phyloP scores from a whole-genome alignment of 30 jellyfish, hydroid and myxozoan genomes.

The Catostylus mosaicus region DNA sequence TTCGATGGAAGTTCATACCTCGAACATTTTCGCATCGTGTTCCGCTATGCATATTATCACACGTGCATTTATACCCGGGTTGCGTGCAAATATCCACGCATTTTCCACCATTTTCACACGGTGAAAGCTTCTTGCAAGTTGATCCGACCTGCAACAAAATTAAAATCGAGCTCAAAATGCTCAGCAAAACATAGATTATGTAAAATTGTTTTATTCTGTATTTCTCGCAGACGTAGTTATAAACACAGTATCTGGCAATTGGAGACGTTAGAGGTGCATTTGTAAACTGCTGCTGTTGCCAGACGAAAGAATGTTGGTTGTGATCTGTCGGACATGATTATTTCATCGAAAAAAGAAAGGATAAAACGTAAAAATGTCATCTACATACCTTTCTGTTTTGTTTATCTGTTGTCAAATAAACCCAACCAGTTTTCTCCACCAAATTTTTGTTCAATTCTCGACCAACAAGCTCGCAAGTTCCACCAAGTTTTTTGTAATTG shows the following conservation, averaged over 20 bases:
- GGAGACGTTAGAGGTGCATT: too few relatives aligned
- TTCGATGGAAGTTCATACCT: too few relatives aligned
- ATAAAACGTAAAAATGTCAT: too few relatives aligned
- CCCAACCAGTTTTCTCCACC: not conserved
- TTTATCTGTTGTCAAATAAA: not conserved
- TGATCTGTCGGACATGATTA: too few relatives aligned
- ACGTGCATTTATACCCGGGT: slow-evolving; percentile 27
- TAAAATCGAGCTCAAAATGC: not conserved
- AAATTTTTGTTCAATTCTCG: not conserved
- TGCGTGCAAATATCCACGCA: slow-evolving; percentile 4
- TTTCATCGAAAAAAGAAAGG: too few relatives aligned
- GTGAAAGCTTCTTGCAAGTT: slow-evolving; percentile 36
- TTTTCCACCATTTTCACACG: slow-evolving; percentile 20
- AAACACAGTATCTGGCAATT: too few relatives aligned
- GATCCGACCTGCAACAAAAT: slow-evolving; percentile 31
- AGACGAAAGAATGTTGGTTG: too few relatives aligned
- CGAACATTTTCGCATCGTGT: slow-evolving; percentile 26
- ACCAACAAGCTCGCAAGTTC: slow-evolving; percentile 35
- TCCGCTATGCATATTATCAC: slow-evolving; percentile 22
- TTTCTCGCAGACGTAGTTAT: too few relatives aligned
- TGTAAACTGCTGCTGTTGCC: too few relatives aligned
- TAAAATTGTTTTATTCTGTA: too few relatives aligned
- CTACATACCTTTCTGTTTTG: not conserved
- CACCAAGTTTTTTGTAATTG: slow-evolving; percentile 22
- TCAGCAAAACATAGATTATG: too few relatives aligned